Evolutionary conservation across 2,113 vertebrate genomes (phyloP).

Genomic region (Siniperca chuatsi): DNA sequence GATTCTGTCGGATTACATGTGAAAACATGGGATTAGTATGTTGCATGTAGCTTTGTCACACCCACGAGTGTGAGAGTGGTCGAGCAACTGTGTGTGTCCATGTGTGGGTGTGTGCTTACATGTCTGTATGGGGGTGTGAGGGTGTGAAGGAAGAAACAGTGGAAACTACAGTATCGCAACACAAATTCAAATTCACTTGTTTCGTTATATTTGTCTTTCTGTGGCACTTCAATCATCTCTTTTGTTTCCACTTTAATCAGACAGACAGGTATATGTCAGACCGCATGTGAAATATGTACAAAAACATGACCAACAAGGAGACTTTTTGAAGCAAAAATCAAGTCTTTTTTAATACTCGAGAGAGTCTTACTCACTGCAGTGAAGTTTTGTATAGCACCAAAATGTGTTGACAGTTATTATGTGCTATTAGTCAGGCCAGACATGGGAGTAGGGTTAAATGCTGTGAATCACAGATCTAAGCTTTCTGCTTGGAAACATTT

Average conservation of each 20-base stretch:
- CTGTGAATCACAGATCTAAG: constrained; percentile 48
- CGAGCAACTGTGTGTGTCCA: constrained; percentile 22
- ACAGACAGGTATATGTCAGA: constrained; percentile 7
- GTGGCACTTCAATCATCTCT: neutral
- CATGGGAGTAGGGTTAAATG: constrained; percentile 42
- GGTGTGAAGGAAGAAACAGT: constrained; percentile 33
- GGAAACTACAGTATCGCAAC: neutral
- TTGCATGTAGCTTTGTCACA: constrained; percentile 45
- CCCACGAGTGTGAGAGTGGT: constrained; percentile 37
- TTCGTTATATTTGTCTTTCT: constrained; percentile 5
- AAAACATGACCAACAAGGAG: neutral
- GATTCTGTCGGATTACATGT: constrained; percentile 15
- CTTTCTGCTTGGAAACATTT: constrained; percentile 56
- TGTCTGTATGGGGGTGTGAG: constrained; percentile 53
- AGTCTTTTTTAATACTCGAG: neutral
- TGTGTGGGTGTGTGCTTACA: constrained; percentile 53
- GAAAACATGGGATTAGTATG: constrained; percentile 41
- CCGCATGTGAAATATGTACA: neutral
- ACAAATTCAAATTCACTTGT: neutral
- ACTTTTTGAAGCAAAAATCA: neutral
- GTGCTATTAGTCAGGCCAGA: constrained; percentile 45
- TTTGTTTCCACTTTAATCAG: neutral
- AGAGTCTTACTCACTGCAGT: neutral
- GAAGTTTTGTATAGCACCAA: neutral
- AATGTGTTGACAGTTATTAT: constrained; percentile 4